A percentile compares a stretch with the other conserved stretches of the same genome.
phyloP scores from a whole-genome alignment of 2,888 invertebrate species.

The Erpobdella octoculata region DNA sequence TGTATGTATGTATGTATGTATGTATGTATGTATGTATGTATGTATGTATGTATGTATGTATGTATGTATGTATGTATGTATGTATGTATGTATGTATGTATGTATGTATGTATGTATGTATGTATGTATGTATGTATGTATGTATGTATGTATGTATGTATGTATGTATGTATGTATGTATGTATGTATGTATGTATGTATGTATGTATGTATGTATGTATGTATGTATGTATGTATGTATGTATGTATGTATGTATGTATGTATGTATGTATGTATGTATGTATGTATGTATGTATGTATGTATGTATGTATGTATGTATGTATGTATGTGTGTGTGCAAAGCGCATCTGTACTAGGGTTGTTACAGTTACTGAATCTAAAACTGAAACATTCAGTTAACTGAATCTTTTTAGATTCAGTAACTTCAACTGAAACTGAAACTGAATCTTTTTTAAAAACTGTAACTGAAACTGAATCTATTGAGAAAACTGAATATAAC shows the following conservation, averaged over 20 bases:
- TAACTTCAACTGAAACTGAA: too few species aligned
- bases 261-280: background rate
- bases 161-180: conserved; percentile 2
- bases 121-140: background rate
- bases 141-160: background rate
- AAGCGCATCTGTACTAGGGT: too few species aligned
- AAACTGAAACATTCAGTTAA: too few species aligned
- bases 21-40: conserved; percentile 1
- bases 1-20: background rate
- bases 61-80: background rate
- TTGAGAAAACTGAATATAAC: background rate
- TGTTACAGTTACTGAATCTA: too few species aligned
- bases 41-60: background rate
- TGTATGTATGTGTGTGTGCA: background rate
- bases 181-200: background rate
- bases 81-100: background rate
- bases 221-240: conserved; percentile 1
- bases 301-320: background rate
- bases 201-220: background rate
- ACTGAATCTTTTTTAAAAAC: too few species aligned
- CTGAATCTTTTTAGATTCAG: too few species aligned
- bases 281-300: background rate
- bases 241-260: background rate
- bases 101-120: conserved; percentile 1
- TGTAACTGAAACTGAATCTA: too few species aligned